These are phyloP conservation scores for human (Homo sapiens) DNA, from an alignment of 2,113 vertebrate species.

Conservation along the genomic window GRCh38 chr15:72207001-72207500, in stretches of 20 bases:
- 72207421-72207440: not conserved
- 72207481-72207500: not conserved
- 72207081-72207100: not conserved
- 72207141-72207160: slow-evolving; percentile 95
- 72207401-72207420: not conserved
- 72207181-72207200: slow-evolving; percentile 98
- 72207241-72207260: slow-evolving; percentile 99
- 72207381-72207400: not conserved
- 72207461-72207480: not conserved
- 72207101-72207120: fast-evolving
- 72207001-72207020: fast-evolving
- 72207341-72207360: not conserved
- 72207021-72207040: fast-evolving
- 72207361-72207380: not conserved
- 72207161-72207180: slow-evolving; percentile 99
- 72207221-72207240: slow-evolving; percentile 98
- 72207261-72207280: slow-evolving; percentile 98
- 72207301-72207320: not conserved
- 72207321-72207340: fast-evolving
- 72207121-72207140: slow-evolving; percentile 96
- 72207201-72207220: slow-evolving; percentile 98
- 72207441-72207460: not conserved
- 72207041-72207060: not conserved
- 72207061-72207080: not conserved
- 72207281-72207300: not conserved